Percentiles rank a stretch among this genome's conserved stretches.
phyloP scores from a whole-genome alignment of 2,888 invertebrate genomes.

The Andrena praecox region DNA sequence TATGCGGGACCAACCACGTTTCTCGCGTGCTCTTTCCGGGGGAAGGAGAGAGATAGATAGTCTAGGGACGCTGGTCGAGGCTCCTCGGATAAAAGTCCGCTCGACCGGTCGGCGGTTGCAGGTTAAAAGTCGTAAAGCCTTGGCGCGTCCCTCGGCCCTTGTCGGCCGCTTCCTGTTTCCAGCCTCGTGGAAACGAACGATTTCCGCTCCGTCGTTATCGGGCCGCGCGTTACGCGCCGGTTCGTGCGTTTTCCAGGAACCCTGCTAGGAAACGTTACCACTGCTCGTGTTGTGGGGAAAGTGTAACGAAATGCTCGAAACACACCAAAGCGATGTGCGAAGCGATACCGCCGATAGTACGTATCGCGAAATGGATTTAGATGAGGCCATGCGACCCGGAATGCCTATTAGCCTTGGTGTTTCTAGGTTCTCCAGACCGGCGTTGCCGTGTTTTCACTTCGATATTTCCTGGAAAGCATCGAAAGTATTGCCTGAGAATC shows the following conservation, averaged over 20 bases:
- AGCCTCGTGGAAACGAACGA: conserved; percentile 21
- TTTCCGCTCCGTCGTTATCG: conserved; percentile 51
- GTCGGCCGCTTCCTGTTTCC: conserved; percentile 40
- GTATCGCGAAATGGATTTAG: too few species aligned
- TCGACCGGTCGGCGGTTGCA: conserved; percentile 1
- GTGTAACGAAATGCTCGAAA: neutral
- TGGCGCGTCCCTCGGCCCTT: neutral
- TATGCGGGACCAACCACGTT: conserved; percentile 23
- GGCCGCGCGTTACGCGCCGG: conserved; percentile 30
- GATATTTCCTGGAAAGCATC: too few species aligned
- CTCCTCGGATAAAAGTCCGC: conserved; percentile 29
- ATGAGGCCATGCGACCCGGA: too few species aligned
- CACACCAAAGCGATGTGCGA: neutral
- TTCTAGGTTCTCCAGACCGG: too few species aligned
- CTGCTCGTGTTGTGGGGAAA: neutral
- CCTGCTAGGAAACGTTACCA: conserved; percentile 9
- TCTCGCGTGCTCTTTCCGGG: conserved; percentile 33
- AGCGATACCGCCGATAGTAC: neutral
- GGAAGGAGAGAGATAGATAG: neutral
- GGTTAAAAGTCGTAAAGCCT: conserved; percentile 11
- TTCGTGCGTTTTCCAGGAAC: conserved; percentile 54
- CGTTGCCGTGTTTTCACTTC: too few species aligned
- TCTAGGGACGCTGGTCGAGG: neutral
- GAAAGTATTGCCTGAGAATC: too few species aligned
- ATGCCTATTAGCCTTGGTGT: too few species aligned